Conservation (phyloP, 2,888 invertebrate genomes). For the Steinernema scapterisci region DNA sequence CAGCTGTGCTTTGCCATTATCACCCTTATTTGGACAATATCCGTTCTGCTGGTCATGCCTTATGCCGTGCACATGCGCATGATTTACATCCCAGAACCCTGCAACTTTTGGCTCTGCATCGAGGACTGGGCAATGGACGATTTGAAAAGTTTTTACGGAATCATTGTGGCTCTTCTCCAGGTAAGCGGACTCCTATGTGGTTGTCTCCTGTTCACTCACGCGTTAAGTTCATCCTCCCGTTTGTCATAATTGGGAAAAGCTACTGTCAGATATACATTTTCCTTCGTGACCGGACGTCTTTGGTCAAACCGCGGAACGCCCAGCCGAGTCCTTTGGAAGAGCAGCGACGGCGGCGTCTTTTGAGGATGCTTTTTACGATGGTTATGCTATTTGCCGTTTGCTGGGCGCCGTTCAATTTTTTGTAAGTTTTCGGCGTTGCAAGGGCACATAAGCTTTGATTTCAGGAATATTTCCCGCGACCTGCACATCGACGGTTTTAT, state of each 20-base stretch:
- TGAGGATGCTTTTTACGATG: constrained; percentile 97
- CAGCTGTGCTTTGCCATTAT: constrained; percentile 76
- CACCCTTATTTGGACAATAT: constrained; percentile 85
- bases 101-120: constrained; percentile 72
- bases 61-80: constrained; percentile 81
- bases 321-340: constrained; percentile 11
- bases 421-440: constrained; percentile 76
- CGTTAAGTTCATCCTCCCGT: constrained; percentile 84
- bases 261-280: constrained; percentile 84
- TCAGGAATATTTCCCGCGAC: constrained; percentile 61
- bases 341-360: constrained; percentile 76
- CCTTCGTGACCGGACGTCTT: constrained; percentile 37
- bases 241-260: constrained; percentile 88
- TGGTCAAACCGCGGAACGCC: constrained; percentile 14
- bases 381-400: constrained; percentile 91
- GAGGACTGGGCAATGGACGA: constrained; percentile 81
- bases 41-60: constrained; percentile 84
- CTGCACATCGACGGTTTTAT: constrained; percentile 67
- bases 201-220: neutral
- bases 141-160: constrained; percentile 80
- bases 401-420: constrained; percentile 81
- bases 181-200: constrained; percentile 38
- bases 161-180: constrained; percentile 82
- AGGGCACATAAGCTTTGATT: constrained; percentile 30
- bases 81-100: constrained; percentile 65